phyloP scores from a whole-genome alignment of 2,797 vertebrate species.

The Chelidonichthys spinosus region DNA sequence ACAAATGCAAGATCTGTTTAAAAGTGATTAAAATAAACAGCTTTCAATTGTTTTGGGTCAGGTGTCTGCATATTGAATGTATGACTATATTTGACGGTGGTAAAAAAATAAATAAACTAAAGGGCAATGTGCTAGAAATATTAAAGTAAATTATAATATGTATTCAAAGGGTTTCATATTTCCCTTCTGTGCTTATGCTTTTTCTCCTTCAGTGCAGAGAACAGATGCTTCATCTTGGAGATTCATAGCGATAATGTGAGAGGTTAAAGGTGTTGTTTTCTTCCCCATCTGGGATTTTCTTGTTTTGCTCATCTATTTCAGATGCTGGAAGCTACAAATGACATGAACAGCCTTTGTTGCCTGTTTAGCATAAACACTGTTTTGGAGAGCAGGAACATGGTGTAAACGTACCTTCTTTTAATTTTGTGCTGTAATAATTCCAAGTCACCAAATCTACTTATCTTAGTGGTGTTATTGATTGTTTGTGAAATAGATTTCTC shows the following conservation, averaged over 20 bases:
- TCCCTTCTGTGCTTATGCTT: slow-evolving; percentile 44
- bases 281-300: slow-evolving; percentile 13
- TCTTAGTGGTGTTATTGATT: background rate
- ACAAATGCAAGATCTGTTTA: too few species aligned
- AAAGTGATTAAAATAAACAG: too few species aligned
- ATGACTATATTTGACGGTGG: slow-evolving; percentile 19
- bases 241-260: slow-evolving; percentile 11
- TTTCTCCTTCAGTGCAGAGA: background rate
- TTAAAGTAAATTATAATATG: slow-evolving; percentile 2
- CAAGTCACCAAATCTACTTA: background rate
- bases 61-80: background rate
- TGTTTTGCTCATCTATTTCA: slow-evolving; percentile 5
- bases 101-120: background rate
- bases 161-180: slow-evolving; percentile 10
- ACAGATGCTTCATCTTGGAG: slow-evolving; percentile 36
- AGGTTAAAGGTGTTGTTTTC: background rate
- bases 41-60: background rate
- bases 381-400: too few species aligned
- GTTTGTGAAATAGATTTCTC: background rate
- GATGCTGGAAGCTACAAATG: slow-evolving; percentile 20
- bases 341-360: slow-evolving; percentile 1
- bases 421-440: background rate
- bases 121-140: background rate
- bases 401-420: background rate
- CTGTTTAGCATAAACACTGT: background rate